Evolutionary conservation across 2,888 invertebrate species (phyloP).

Genomic region (Busseola fusca): DNA sequence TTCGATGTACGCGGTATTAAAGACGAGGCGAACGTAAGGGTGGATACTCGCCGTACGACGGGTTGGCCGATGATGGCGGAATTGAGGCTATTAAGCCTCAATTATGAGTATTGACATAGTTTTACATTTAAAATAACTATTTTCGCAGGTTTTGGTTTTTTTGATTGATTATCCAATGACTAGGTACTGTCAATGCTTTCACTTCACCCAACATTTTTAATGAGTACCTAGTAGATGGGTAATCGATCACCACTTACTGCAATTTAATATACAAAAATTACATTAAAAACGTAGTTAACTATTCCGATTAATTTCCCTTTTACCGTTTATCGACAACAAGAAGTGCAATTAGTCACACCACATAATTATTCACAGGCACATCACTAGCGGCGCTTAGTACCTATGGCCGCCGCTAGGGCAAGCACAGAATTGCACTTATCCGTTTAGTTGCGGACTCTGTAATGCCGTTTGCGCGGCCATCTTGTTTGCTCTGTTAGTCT

Average conservation of each 20-base stretch:
- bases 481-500: conserved; percentile 32
- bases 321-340: not conserved
- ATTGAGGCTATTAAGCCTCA: too few relatives aligned
- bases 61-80: too few relatives aligned
- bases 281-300: not conserved
- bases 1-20: too few relatives aligned
- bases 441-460: conserved; percentile 39
- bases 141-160: too few relatives aligned
- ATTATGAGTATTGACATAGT: not conserved
- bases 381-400: conserved; percentile 36
- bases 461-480: conserved; percentile 43
- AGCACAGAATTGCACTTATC: conserved; percentile 53
- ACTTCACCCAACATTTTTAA: not conserved
- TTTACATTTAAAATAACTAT: too few relatives aligned
- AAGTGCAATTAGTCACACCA: not conserved
- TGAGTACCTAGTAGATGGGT: not conserved
- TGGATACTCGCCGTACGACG: too few relatives aligned
- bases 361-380: conserved; percentile 25
- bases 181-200: too few relatives aligned
- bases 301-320: not conserved
- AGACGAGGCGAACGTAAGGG: too few relatives aligned
- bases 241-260: not conserved
- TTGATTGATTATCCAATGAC: too few relatives aligned
- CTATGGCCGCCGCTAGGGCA: conserved; percentile 28
- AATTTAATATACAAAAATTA: not conserved